Evolutionary conservation across 2,797 vertebrate species (phyloP).

Genomic region (Sphenodon punctatus): DNA sequence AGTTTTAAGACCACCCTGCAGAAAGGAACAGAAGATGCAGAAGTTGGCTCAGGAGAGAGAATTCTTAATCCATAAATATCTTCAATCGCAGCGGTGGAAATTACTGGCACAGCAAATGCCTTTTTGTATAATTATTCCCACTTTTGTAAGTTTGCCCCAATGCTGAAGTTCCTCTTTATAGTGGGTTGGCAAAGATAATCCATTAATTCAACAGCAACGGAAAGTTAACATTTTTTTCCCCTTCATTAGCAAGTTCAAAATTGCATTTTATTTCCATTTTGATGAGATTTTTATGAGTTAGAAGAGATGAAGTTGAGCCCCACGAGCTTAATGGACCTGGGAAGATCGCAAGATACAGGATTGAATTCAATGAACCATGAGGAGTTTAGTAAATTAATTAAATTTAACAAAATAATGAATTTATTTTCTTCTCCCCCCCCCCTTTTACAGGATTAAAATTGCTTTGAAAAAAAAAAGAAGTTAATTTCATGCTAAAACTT

Average conservation of each 20-base stretch:
- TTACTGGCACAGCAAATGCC: slow-evolving; percentile 11
- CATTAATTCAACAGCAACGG: slow-evolving; percentile 69
- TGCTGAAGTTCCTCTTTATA: slow-evolving; percentile 59
- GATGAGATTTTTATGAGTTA: slow-evolving; percentile 81
- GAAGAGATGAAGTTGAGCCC: slow-evolving; percentile 74
- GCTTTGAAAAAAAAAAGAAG: slow-evolving; percentile 66
- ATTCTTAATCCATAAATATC: slow-evolving; percentile 32
- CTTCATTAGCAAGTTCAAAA: slow-evolving; percentile 78
- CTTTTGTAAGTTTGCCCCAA: slow-evolving; percentile 52
- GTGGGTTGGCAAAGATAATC: slow-evolving; percentile 55
- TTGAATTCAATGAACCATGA: slow-evolving; percentile 74
- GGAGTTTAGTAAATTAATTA: slow-evolving; percentile 79
- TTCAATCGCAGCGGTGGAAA: slow-evolving; percentile 36
- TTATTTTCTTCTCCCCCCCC: slow-evolving; percentile 60
- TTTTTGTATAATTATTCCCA: slow-evolving; percentile 41
- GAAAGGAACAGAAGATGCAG: slow-evolving; percentile 15
- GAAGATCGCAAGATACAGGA: slow-evolving; percentile 74
- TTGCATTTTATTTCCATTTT: slow-evolving; percentile 81
- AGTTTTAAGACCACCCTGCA: slow-evolving; percentile 25
- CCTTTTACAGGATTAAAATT: slow-evolving; percentile 73
- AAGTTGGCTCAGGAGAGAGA: slow-evolving; percentile 37
- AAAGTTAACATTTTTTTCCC: slow-evolving; percentile 65
- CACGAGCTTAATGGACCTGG: slow-evolving; percentile 74
- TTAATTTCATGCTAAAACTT: slow-evolving; percentile 59
- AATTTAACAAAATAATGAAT: slow-evolving; percentile 77